Evolutionary conservation across 2,113 vertebrate species (phyloP).

Genomic region (Lophius piscatorius): DNA sequence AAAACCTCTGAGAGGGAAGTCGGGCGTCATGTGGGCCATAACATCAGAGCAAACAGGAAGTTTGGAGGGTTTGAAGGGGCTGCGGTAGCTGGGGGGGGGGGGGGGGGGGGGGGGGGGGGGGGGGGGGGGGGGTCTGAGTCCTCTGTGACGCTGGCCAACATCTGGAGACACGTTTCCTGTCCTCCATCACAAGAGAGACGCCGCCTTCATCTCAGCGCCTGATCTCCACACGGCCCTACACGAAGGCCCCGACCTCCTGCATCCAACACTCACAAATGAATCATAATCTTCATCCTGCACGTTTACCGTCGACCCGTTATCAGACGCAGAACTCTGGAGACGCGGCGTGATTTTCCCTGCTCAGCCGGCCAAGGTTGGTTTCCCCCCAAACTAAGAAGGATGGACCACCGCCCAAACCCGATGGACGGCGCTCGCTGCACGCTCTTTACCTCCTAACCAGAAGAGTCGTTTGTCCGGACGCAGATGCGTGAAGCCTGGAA

Average conservation of each 20-base stretch:
- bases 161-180: not conserved
- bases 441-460: conserved; percentile 71
- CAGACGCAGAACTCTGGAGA: conserved; percentile 52
- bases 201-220: conserved; percentile 6
- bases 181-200: not conserved
- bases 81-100: too few relatives aligned
- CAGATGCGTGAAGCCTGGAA: conserved; percentile 54
- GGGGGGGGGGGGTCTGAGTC: not conserved
- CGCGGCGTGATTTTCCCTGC: conserved; percentile 46
- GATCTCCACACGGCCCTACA: conserved; percentile 14
- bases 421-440: conserved; percentile 57
- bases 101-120: too few relatives aligned
- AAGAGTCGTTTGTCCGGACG: conserved; percentile 41
- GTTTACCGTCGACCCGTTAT: conserved; percentile 54
- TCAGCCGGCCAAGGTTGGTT: conserved; percentile 62
- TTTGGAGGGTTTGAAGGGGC: too few relatives aligned
- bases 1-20: too few relatives aligned
- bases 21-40: too few relatives aligned
- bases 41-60: too few relatives aligned
- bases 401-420: conserved; percentile 70
- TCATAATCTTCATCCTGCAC: conserved; percentile 36
- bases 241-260: not conserved
- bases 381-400: conserved; percentile 54
- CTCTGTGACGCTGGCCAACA: too few relatives aligned
- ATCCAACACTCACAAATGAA: conserved; percentile 21